Conservation (phyloP, 2,113 vertebrate genomes). For the Ictalurus furcatus region DNA sequence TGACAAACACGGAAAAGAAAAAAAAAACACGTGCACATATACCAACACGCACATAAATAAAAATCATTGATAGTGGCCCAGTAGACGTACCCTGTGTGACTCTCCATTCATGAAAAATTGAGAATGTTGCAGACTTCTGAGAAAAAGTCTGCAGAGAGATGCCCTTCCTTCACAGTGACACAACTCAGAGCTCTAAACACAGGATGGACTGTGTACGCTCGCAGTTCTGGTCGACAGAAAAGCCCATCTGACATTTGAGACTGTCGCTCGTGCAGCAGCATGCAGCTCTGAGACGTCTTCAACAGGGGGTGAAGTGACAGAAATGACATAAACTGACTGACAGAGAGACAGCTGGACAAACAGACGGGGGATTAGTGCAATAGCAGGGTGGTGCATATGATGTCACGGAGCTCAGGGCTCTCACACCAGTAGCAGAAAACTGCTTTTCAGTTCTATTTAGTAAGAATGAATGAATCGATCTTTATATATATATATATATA, state of each 20-base stretch:
- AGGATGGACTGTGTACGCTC: background rate
- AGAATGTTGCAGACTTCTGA: background rate
- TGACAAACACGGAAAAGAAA: background rate
- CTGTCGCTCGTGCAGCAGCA: slow-evolving; percentile 47
- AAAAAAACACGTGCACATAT: background rate
- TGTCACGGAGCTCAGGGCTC: slow-evolving; percentile 51
- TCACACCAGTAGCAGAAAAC: slow-evolving; percentile 59
- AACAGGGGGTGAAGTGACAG: slow-evolving; percentile 14
- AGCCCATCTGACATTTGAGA: slow-evolving; percentile 48
- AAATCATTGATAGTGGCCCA: background rate
- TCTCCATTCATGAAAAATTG: background rate
- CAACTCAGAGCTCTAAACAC: slow-evolving; percentile 1
- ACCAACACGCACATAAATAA: slow-evolving; percentile 19
- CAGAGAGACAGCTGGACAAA: slow-evolving; percentile 28
- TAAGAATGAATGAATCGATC: background rate
- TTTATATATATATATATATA: background rate
- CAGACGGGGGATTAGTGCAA: slow-evolving; percentile 54
- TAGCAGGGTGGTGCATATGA: slow-evolving; percentile 60
- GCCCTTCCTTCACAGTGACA: background rate
- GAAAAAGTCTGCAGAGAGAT: background rate
- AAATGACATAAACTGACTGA: slow-evolving; percentile 12
- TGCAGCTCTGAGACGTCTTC: slow-evolving; percentile 43
- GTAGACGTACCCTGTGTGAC: background rate
- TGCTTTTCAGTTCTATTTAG: background rate
- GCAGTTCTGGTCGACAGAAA: slow-evolving; percentile 54